Conservation (phyloP, 2,113 vertebrate genomes). For the Baryphthengus martii region DNA sequence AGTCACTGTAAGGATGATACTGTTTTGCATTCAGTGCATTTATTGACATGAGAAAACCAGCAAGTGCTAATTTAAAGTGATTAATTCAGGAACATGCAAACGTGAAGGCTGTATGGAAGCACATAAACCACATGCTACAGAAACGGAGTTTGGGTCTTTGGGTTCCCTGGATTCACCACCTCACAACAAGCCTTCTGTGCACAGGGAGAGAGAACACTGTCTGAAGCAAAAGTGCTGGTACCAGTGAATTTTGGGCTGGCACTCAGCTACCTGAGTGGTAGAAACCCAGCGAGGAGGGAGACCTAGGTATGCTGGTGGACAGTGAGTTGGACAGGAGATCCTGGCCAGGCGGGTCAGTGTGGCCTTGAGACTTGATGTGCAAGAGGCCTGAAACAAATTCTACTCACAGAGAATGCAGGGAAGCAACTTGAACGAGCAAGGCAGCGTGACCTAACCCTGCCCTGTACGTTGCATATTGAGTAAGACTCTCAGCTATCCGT, state of each 20-base stretch:
- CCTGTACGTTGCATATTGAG: not conserved
- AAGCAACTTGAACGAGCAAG: not conserved
- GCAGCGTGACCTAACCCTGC: not conserved
- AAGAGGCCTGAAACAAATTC: not conserved
- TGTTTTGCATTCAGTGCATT: not conserved
- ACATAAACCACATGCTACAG: not conserved
- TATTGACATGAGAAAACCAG: conserved; percentile 2
- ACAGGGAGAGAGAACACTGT: not conserved
- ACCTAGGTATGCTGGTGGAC: not conserved
- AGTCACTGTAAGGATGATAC: not conserved
- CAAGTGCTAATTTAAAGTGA: not conserved
- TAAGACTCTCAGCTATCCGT: not conserved
- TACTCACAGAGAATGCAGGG: not conserved
- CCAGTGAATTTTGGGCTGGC: not conserved
- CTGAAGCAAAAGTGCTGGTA: not conserved
- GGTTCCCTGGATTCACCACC: not conserved
- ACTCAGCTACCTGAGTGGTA: not conserved
- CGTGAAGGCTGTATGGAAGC: not conserved
- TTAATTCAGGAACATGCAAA: conserved; percentile 15
- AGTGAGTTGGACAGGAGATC: not conserved
- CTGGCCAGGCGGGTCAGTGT: not conserved
- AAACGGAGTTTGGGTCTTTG: not conserved
- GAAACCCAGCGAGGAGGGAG: not conserved
- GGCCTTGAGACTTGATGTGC: fast-evolving
- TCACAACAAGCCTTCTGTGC: not conserved